A percentile compares a stretch with the other conserved stretches of the same genome.
Conservation (phyloP, 2,797 vertebrate species). For the Eidolon dupreanum region DNA sequence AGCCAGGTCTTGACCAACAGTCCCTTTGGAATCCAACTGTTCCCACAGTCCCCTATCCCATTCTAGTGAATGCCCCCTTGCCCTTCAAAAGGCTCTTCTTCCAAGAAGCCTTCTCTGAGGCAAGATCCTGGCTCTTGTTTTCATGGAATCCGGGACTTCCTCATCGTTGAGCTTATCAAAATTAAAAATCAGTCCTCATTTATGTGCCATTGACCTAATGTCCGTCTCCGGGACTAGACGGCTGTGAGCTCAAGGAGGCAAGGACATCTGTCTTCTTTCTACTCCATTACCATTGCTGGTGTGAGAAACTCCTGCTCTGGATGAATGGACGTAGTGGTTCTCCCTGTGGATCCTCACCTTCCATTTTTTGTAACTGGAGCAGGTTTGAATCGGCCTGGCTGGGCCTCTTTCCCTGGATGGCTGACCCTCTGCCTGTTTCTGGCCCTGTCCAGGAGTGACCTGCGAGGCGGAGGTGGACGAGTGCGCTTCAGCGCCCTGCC, state of each 20-base stretch:
- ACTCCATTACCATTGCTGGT: accelerated
- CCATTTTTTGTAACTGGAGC: not conserved
- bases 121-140: not conserved
- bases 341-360: not conserved
- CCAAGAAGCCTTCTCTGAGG: not conserved
- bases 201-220: not conserved
- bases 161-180: not conserved
- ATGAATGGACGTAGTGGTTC: accelerated
- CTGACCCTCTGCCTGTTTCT: not conserved
- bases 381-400: too few species aligned
- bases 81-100: not conserved
- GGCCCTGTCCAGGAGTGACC: constrained; percentile 81
- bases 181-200: not conserved
- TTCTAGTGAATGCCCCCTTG: not conserved
- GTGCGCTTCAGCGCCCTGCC: constrained; percentile 92
- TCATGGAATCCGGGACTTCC: not conserved
- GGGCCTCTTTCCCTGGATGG: not conserved
- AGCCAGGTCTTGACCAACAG: not conserved
- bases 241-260: not conserved
- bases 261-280: not conserved
- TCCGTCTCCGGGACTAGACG: not conserved
- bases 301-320: not conserved
- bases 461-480: constrained; percentile 95
- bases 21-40: not conserved
- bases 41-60: accelerated